Conservation (phyloP, 2,888 invertebrate species). For the Luperina nickerlii region DNA sequence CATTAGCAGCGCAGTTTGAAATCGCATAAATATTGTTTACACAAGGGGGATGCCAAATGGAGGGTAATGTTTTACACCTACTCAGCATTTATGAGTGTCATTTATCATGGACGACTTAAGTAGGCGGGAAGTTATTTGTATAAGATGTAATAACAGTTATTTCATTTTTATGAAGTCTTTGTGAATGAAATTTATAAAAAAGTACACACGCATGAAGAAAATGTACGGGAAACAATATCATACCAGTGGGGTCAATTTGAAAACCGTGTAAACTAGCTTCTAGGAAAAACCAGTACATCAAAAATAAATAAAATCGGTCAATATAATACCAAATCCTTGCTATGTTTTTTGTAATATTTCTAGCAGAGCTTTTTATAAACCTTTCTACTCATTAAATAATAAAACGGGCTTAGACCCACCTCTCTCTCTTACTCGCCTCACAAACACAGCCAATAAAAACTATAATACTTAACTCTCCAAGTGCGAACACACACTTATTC, state of each 20-base stretch:
- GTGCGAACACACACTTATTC: neutral
- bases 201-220: no score
- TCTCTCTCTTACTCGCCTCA: neutral
- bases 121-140: conserved; percentile 17
- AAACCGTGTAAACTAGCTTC: neutral
- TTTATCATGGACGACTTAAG: conserved; percentile 31
- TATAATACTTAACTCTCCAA: neutral
- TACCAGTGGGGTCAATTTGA: neutral
- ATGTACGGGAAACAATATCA: neutral
- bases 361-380: neutral
- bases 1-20: conserved; percentile 61
- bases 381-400: neutral
- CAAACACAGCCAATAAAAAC: neutral
- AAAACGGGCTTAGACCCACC: neutral
- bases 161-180: neutral
- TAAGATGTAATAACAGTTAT: conserved; percentile 4
- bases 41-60: conserved; percentile 56
- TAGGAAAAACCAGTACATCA: neutral
- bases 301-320: neutral
- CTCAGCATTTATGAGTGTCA: conserved; percentile 45
- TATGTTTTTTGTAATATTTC: neutral
- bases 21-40: conserved; percentile 61
- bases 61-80: conserved; percentile 56
- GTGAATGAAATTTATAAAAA: neutral
- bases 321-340: neutral